Evolutionary conservation across 2,888 invertebrate species (phyloP).

Genomic region (Tholera decimalis): DNA sequence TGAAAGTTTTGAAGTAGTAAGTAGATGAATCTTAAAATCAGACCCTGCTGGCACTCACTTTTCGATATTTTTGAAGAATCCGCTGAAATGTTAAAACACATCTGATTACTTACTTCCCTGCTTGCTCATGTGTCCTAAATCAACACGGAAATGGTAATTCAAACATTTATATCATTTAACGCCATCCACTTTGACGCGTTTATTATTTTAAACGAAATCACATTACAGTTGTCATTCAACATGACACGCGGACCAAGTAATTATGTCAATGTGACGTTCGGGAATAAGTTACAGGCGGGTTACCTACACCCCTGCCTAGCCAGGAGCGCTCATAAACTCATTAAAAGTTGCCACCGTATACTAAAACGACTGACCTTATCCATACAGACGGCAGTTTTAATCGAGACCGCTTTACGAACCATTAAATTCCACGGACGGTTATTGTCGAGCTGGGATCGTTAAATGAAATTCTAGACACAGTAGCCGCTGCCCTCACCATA

Average conservation of each 20-base stretch:
- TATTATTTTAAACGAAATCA: slow-evolving; percentile 51
- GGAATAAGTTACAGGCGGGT: slow-evolving; percentile 71
- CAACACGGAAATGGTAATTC: slow-evolving; percentile 13
- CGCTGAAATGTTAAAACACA: slow-evolving; percentile 13
- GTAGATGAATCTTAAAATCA: slow-evolving; percentile 16
- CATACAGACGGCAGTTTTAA: slow-evolving; percentile 88
- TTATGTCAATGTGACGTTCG: slow-evolving; percentile 73
- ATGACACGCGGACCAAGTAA: slow-evolving; percentile 66
- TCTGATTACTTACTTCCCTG: slow-evolving; percentile 4
- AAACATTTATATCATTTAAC: slow-evolving; percentile 19
- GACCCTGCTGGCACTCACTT: neutral
- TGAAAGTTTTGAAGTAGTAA: neutral
- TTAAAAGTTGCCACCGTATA: slow-evolving; percentile 87
- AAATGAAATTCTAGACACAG: slow-evolving; percentile 84
- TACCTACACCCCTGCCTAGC: slow-evolving; percentile 67
- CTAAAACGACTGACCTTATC: slow-evolving; percentile 85
- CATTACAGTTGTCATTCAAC: slow-evolving; percentile 50
- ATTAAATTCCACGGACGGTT: slow-evolving; percentile 87
- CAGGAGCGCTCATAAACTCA: slow-evolving; percentile 86
- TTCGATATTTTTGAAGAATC: slow-evolving; percentile 10
- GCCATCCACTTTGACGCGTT: slow-evolving; percentile 2
- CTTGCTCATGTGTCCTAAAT: slow-evolving; percentile 3
- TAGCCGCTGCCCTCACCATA: slow-evolving; percentile 66
- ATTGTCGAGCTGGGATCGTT: slow-evolving; percentile 87
- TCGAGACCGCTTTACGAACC: slow-evolving; percentile 87